phyloP scores from a whole-genome alignment of 2,113 vertebrate genomes.

The Paramisgurnus dabryanus region DNA sequence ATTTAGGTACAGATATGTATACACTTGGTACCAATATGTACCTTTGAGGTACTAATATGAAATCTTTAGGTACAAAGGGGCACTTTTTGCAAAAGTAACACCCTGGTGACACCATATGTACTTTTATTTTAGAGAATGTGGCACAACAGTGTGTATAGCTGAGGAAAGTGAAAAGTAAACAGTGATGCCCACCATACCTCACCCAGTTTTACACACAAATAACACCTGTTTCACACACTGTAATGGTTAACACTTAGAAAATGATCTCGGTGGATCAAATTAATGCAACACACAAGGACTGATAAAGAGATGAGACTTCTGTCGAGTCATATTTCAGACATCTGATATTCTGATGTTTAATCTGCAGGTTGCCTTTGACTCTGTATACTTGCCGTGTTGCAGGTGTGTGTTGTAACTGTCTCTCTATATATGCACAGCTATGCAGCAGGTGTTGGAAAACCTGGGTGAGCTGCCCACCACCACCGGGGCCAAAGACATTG shows the following conservation, averaged over 20 bases:
- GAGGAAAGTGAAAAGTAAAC: too few relatives aligned
- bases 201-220: not conserved
- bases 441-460: constrained; percentile 95
- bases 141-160: not conserved
- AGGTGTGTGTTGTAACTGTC: constrained; percentile 4
- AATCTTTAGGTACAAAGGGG: too few relatives aligned
- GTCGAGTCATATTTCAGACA: constrained; percentile 13
- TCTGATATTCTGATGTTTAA: constrained; percentile 11
- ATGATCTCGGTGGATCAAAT: constrained; percentile 19
- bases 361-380: not conserved
- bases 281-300: constrained; percentile 20
- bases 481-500: constrained; percentile 92
- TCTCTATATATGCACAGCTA: constrained; percentile 76
- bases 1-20: too few relatives aligned
- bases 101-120: too few relatives aligned
- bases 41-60: too few relatives aligned
- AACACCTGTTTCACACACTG: not conserved
- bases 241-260: not conserved
- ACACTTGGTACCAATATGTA: too few relatives aligned
- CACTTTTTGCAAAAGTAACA: too few relatives aligned
- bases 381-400: not conserved
- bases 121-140: too few relatives aligned
- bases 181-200: too few relatives aligned
- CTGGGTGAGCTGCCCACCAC: constrained; percentile 84
- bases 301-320: not conserved